Conservation (phyloP, 2,797 vertebrate genomes). For the Sciaenops ocellatus region DNA sequence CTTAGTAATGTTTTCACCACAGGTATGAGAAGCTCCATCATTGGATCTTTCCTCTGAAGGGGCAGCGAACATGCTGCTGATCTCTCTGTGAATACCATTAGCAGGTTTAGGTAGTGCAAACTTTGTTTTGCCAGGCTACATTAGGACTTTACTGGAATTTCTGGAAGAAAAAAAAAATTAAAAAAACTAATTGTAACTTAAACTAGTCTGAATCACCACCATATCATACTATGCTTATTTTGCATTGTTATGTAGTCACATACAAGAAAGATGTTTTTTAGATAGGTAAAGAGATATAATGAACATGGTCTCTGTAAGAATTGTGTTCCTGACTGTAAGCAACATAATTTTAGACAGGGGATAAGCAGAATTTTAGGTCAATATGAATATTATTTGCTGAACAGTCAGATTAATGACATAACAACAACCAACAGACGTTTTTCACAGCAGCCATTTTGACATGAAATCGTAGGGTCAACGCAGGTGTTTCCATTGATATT, state of each 20-base stretch:
- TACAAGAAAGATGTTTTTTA: neutral
- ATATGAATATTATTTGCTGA: no score
- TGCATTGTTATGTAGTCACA: neutral
- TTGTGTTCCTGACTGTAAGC: no score
- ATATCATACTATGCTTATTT: neutral
- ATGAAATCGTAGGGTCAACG: no score
- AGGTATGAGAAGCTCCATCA: constrained; percentile 21
- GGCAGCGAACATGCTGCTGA: constrained; percentile 61
- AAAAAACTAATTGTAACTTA: neutral
- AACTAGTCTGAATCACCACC: neutral
- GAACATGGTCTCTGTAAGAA: no score
- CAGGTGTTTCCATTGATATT: no score
- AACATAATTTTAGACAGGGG: no score
- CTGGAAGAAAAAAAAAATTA: neutral
- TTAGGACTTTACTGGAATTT: neutral
- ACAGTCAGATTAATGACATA: no score
- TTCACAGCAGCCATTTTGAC: no score
- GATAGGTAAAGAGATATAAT: no score
- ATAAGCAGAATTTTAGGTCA: no score
- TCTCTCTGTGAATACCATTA: constrained; percentile 39
- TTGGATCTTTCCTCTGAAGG: constrained; percentile 26
- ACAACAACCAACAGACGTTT: no score
- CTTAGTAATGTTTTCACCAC: constrained; percentile 5
- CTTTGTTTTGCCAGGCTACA: neutral
- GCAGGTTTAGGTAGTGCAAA: neutral